Conservation (phyloP, 2,113 vertebrate species). For the Aviceda subcristata region DNA sequence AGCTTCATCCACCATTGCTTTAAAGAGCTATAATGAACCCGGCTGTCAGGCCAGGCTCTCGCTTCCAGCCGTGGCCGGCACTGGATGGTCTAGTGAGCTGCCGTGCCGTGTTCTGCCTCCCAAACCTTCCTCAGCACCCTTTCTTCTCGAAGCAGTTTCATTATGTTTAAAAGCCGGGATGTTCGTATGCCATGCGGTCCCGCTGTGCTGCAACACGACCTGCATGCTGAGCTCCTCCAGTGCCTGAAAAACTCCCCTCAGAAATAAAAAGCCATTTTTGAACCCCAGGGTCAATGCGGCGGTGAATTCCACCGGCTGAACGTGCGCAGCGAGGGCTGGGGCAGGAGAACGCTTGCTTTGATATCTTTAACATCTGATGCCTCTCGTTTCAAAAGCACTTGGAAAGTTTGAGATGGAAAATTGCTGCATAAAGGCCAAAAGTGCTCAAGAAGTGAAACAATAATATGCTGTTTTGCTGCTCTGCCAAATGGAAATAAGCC, state of each 20-base stretch:
- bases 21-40: neutral
- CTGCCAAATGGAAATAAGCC: neutral
- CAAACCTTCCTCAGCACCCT: neutral
- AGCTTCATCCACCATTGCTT: neutral
- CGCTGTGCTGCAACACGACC: neutral
- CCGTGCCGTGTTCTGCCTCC: neutral
- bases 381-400: neutral
- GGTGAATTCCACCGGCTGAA: neutral
- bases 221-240: neutral
- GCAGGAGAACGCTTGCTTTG: neutral
- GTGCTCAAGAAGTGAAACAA: neutral
- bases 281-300: rapidly evolving
- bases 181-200: rapidly evolving
- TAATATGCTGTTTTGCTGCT: neutral
- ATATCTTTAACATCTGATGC: neutral
- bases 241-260: neutral
- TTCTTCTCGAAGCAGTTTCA: neutral
- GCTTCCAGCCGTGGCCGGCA: neutral
- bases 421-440: conserved; percentile 9
- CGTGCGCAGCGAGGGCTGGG: neutral
- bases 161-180: rapidly evolving
- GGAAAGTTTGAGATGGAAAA: conserved; percentile 42
- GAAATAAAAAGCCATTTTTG: neutral
- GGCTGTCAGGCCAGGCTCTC: neutral
- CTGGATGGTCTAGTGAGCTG: neutral